Percentiles rank a stretch among this genome's conserved stretches.
phyloP scores from a whole-genome alignment of 2,113 vertebrate genomes.

The Chaetodon trifascialis region DNA sequence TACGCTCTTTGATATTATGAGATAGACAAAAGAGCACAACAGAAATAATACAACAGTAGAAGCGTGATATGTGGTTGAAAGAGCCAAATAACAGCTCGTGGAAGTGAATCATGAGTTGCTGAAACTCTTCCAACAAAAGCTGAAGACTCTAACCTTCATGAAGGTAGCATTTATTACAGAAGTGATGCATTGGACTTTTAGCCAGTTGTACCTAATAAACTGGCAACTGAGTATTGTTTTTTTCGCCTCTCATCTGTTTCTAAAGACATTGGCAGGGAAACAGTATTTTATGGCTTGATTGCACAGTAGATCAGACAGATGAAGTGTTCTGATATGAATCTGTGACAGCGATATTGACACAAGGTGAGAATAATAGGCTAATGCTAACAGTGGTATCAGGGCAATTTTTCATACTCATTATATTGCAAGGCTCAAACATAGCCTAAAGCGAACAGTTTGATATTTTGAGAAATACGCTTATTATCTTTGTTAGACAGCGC shows the following conservation, averaged over 20 bases:
- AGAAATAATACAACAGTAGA: neutral
- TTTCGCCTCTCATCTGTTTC: neutral
- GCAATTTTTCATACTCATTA: neutral
- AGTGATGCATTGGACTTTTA: neutral
- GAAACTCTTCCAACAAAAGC: too few relatives aligned
- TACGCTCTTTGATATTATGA: neutral
- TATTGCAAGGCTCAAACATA: neutral
- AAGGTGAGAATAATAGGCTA: neutral
- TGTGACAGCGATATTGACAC: neutral
- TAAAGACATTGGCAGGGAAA: neutral
- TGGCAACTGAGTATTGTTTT: neutral
- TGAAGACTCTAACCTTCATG: neutral
- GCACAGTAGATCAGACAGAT: neutral
- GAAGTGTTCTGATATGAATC: neutral
- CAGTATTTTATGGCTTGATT: neutral
- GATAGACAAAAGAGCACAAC: neutral
- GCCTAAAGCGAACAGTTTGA: neutral
- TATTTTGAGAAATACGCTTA: neutral
- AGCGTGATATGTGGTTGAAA: neutral
- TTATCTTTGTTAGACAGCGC: neutral
- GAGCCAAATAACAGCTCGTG: too few relatives aligned
- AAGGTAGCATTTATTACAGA: too few relatives aligned
- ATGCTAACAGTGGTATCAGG: neutral
- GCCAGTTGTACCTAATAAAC: neutral
- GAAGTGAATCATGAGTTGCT: too few relatives aligned